These are phyloP conservation scores for Eulacestoma nigropectus DNA, from an alignment of 2,113 vertebrate genomes.

Conservation along the genomic window DNA sequence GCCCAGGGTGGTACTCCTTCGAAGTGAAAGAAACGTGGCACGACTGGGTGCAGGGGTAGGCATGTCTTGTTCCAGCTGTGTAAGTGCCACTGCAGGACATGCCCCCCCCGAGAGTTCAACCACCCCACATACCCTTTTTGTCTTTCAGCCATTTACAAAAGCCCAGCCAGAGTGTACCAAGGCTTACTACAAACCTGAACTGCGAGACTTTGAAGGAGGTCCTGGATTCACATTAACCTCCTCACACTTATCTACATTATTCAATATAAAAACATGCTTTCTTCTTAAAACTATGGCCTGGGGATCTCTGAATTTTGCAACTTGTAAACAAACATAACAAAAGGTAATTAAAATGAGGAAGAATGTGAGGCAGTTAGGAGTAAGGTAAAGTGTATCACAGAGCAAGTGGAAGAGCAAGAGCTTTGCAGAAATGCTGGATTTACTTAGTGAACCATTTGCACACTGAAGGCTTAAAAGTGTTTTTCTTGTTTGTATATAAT, in stretches of 20 bases:
- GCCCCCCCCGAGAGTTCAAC: background rate
- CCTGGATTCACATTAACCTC: background rate
- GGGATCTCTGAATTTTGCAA: background rate
- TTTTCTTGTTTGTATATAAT: background rate
- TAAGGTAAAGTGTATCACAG: background rate
- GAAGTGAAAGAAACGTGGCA: rapidly evolving
- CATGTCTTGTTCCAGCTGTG: background rate
- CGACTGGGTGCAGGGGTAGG: rapidly evolving
- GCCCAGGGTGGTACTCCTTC: background rate
- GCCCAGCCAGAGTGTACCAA: background rate
- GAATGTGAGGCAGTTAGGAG: background rate
- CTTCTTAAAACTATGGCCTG: background rate
- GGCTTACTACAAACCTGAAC: background rate
- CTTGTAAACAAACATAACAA: background rate
- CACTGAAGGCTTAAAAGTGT: background rate
- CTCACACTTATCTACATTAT: background rate
- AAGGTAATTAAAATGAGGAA: background rate
- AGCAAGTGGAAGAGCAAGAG: background rate
- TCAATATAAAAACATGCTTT: background rate
- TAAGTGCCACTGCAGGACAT: background rate
- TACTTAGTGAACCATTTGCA: background rate
- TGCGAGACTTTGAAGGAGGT: background rate
- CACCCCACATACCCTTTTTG: background rate
- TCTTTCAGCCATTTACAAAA: background rate
- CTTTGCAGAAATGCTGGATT: background rate